Evolutionary conservation across 2,888 invertebrate genomes (phyloP).

Genomic region (Diarsia mendica): DNA sequence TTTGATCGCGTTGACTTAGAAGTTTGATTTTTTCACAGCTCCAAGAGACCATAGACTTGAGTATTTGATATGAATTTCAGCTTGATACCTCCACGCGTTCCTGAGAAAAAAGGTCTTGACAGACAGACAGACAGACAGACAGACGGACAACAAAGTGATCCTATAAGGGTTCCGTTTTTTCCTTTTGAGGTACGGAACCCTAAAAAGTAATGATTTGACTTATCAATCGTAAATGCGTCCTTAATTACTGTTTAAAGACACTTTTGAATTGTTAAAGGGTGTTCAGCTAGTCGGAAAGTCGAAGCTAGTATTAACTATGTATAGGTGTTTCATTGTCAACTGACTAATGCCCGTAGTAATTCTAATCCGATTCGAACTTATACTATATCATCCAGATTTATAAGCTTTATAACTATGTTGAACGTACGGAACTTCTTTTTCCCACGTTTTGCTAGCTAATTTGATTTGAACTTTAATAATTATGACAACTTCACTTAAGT

Average conservation of each 20-base stretch:
- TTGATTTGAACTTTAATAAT: background rate
- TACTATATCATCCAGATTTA: background rate
- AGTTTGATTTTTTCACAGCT: no score
- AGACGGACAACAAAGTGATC: no score
- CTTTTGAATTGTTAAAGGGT: background rate
- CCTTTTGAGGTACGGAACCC: no score
- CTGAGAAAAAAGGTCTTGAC: no score
- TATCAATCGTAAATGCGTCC: no score
- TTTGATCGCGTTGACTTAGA: no score
- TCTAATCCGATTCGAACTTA: background rate
- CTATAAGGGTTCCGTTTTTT: no score
- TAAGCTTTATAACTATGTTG: background rate
- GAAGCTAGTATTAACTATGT: background rate
- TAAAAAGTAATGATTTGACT: no score
- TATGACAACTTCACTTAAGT: background rate
- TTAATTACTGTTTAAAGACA: background rate
- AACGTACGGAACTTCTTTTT: background rate
- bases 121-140: no score
- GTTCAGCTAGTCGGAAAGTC: background rate
- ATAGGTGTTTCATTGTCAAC: background rate
- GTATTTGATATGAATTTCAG: no score
- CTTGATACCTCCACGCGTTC: no score
- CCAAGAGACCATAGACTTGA: no score
- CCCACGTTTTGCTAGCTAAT: background rate
- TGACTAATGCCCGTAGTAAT: background rate